Evolutionary conservation across 2,797 vertebrate genomes (phyloP).

Genomic region (Limosa lapponica): DNA sequence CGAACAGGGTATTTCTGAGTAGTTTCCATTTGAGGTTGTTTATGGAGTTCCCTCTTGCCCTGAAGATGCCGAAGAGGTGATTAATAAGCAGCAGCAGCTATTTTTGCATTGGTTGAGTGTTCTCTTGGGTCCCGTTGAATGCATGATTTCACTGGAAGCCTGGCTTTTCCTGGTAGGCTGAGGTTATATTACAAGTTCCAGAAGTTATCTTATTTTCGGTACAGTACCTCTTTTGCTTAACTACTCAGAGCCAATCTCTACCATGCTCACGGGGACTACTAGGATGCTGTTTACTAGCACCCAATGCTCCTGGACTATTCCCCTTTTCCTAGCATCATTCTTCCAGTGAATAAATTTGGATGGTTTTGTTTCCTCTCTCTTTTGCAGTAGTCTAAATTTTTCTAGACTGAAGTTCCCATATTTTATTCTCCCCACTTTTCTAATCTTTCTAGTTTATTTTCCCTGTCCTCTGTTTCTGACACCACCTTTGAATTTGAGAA

Average conservation of each 20-base stretch:
- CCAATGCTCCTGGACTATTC: background rate
- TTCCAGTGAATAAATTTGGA: background rate
- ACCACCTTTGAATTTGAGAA: slow-evolving; percentile 13
- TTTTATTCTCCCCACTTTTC: background rate
- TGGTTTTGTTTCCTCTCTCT: background rate
- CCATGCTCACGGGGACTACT: background rate
- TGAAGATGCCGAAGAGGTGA: background rate
- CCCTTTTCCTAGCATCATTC: background rate
- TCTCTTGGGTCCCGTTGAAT: background rate
- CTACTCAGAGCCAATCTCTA: background rate
- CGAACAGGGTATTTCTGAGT: background rate
- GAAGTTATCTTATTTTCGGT: background rate
- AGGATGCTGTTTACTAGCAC: background rate
- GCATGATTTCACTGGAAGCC: background rate
- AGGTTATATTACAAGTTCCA: background rate
- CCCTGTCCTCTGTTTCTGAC: background rate
- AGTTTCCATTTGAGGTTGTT: background rate
- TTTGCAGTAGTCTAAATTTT: background rate
- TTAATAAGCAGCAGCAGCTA: background rate
- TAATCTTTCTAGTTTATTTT: background rate
- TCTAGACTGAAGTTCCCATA: background rate
- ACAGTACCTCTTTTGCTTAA: background rate
- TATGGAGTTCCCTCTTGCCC: background rate
- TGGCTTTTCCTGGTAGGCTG: slow-evolving; percentile 16
- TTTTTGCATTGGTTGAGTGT: background rate